A percentile compares a stretch with the other conserved stretches of the same genome.
Evolutionary conservation across 2,888 invertebrate species (phyloP).

Genomic region (Polydesmus complanatus): DNA sequence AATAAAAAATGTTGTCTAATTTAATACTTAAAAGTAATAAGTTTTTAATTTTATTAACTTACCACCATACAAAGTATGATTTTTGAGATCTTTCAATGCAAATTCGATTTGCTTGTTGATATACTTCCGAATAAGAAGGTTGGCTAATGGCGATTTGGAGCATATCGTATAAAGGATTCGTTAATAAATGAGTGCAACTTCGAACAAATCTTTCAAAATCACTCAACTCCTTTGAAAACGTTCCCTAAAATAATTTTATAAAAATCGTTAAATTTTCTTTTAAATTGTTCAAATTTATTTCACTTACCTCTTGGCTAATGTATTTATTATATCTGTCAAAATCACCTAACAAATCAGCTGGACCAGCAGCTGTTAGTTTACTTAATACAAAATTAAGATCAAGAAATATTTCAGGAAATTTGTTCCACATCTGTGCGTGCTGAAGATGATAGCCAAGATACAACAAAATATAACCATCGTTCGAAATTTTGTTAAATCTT

Average conservation of each 20-base stretch:
- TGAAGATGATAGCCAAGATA: slow-evolving; percentile 57
- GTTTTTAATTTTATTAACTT: slow-evolving; percentile 26
- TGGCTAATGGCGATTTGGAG: slow-evolving; percentile 55
- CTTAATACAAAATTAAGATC: slow-evolving; percentile 55
- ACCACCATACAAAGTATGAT: slow-evolving; percentile 50
- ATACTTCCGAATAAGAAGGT: slow-evolving; percentile 43
- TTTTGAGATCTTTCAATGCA: slow-evolving; percentile 38
- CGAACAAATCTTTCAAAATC: slow-evolving; percentile 47
- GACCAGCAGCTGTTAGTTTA: slow-evolving; percentile 51
- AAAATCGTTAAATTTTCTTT: not conserved
- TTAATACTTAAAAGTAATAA: slow-evolving; percentile 11
- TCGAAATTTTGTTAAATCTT: slow-evolving; percentile 44
- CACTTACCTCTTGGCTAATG: slow-evolving; percentile 35
- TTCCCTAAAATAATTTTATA: slow-evolving; percentile 23
- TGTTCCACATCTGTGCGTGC: slow-evolving; percentile 35
- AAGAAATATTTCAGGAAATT: slow-evolving; percentile 47
- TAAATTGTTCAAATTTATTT: not conserved
- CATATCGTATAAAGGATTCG: slow-evolving; percentile 48
- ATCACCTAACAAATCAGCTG: slow-evolving; percentile 54
- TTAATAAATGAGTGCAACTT: slow-evolving; percentile 46
- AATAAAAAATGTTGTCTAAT: slow-evolving; percentile 20
- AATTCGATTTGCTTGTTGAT: slow-evolving; percentile 41
- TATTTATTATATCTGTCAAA: slow-evolving; percentile 46
- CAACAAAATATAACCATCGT: slow-evolving; percentile 57
- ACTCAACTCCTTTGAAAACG: slow-evolving; percentile 35